Base-by-base conservation (phyloP, 2,888 invertebrate species). In the Diarsia mendica region DNA sequence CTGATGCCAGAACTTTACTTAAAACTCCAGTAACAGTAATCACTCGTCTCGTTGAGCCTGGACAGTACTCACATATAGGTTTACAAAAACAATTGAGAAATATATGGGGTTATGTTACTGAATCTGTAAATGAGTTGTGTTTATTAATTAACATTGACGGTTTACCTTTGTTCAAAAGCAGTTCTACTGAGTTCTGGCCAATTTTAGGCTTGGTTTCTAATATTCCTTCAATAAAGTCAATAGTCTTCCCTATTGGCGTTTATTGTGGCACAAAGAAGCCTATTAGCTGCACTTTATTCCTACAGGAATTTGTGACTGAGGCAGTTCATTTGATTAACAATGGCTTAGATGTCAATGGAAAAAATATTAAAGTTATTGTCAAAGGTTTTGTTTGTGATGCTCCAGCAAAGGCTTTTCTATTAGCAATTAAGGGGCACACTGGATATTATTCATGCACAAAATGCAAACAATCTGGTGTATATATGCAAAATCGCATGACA, bases 331-430 rank as follows among this genome's bases (percentile, higher is more conserved):
- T 55, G 55, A 55, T 23, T 55, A 23, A 55, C n/a, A 23, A n/a
- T 23, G 55, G 55, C 23, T 55, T 55, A 23, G 23, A 55, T 55
- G 55, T 55, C 23, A 55, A 23, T n/a, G 55, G 55, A 23, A 55
- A 55, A 55, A 23, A 55, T 23, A 55, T 55, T 55, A 55, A 55
- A 55, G 55, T 68, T 69, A 44, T 20, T 55, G 65, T 68, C 53
- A 65, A 75, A 69, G 58, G 65, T 73, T 83, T 86, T 75, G 67
- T 85, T 65, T 83, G 81, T 84, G 82, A 82, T 79, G 77, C 75
- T 78, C 83, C 81, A 33, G 55, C 55, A 55, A 55, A 55, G 23
- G n/a, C 55, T 23, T 55, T 55, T 55, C 23, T 55, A 55, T 55
- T 55, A 55, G 55, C n/a, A 51, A 49, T 49, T 49, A 49, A 49